phyloP scores from a whole-genome alignment of 1,140 invertebrate species.

The Drosophila jambulina region DNA sequence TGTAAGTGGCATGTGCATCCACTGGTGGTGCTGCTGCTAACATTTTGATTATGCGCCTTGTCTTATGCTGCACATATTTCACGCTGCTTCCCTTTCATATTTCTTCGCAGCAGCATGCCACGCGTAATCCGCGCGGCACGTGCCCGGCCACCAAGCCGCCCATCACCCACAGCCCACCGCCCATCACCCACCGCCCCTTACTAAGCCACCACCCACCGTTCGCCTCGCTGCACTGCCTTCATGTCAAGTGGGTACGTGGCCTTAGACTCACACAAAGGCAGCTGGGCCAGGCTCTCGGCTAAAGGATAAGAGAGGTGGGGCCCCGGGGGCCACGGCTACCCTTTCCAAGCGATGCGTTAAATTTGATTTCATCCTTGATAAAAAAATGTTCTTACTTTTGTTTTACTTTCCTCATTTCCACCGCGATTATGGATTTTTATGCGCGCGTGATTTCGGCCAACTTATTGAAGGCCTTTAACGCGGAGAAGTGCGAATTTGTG shows the following conservation, averaged over 20 bases:
- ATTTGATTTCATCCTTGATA: conserved; percentile 80
- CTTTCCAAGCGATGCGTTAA: conserved; percentile 75
- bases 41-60: conserved; percentile 81
- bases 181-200: background rate
- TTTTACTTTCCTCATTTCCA: conserved; percentile 21
- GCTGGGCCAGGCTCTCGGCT: conserved; percentile 8
- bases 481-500: background rate
- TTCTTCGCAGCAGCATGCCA: conserved; percentile 45
- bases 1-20: conserved; percentile 59
- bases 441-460: conserved; percentile 45
- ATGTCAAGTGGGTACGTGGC: conserved; percentile 64
- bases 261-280: conserved; percentile 41
- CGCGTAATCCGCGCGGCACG: conserved; percentile 67
- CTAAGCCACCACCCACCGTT: conserved; percentile 4
- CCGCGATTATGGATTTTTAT: conserved; percentile 49
- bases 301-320: background rate
- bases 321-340: conserved; percentile 13
- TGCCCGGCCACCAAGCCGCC: conserved; percentile 33
- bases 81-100: conserved; percentile 64
- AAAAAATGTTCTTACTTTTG: conserved; percentile 49
- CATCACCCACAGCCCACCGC: background rate
- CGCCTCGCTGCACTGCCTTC: conserved; percentile 46
- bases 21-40: conserved; percentile 39
- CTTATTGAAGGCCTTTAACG: conserved; percentile 41
- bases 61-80: conserved; percentile 81